Percentiles rank a stretch among this genome's conserved stretches.
These are phyloP conservation scores for western clawed frog (Xenopus tropicalis) DNA, from an alignment of 2,113 vertebrate genomes.

Conservation along the genomic window UCB_Xtro_10.0 CM004443.2:30519501-30520000, in stretches of 20 bases:
- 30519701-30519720: conserved; percentile 77
- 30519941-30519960: too few species aligned
- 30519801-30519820: too few species aligned
- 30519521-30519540: neutral
- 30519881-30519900: too few species aligned
- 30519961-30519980: conserved; percentile 51
- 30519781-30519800: too few species aligned
- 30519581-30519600: neutral
- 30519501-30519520: neutral
- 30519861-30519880: too few species aligned
- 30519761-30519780: too few species aligned
- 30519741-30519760: too few species aligned
- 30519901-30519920: too few species aligned
- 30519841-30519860: too few species aligned
- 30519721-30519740: conserved; percentile 41
- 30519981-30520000: neutral
- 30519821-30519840: too few species aligned
- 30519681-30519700: conserved; percentile 65
- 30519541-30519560: neutral
- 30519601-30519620: neutral
- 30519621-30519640: conserved; percentile 57
- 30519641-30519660: conserved; percentile 68
- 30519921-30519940: too few species aligned
- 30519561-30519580: neutral
- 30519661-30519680: conserved; percentile 71